Conservation (phyloP, 2,113 vertebrate genomes). For the Neomonachus schauinslandi region DNA sequence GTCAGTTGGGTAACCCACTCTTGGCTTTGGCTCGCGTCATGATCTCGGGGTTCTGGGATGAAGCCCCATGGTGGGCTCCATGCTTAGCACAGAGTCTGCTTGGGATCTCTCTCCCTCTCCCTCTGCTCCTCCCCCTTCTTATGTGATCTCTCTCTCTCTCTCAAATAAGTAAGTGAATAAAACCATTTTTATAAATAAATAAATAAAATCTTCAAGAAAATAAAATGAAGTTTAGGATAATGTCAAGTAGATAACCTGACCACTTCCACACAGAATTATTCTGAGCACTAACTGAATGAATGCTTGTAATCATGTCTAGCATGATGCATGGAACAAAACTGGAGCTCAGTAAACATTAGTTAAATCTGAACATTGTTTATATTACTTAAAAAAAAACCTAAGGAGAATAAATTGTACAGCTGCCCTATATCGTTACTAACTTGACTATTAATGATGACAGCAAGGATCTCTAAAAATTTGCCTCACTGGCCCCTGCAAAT, state of each 20-base stretch:
- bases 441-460: background rate
- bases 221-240: background rate
- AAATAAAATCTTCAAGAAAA: background rate
- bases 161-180: background rate
- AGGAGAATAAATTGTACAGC: background rate
- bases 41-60: background rate
- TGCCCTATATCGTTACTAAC: background rate
- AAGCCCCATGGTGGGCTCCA: background rate
- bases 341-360: background rate
- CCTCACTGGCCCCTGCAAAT: background rate
- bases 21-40: background rate
- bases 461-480: conserved; percentile 24
- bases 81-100: background rate
- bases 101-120: background rate
- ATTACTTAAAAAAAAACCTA: background rate
- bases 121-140: background rate
- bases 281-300: background rate
- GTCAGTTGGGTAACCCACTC: background rate
- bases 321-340: background rate
- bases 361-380: conserved; percentile 3
- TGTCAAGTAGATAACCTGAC: background rate
- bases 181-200: background rate
- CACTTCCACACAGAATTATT: background rate
- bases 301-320: background rate
- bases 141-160: background rate